These are phyloP conservation scores for Mayetiola destructor DNA, from an alignment of 2,888 invertebrate genomes.

Conservation along the genomic window DNA sequence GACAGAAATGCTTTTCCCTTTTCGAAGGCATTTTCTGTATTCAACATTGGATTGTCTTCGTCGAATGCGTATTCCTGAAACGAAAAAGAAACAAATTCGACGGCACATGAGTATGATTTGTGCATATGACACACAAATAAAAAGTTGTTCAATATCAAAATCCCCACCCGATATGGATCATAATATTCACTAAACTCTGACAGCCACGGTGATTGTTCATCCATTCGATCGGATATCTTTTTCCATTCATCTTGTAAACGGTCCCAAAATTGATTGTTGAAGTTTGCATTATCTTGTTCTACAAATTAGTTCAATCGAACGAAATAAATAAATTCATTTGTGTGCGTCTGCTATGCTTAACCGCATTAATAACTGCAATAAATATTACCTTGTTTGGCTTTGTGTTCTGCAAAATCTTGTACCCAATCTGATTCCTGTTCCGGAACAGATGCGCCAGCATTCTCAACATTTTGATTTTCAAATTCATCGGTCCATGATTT, in stretches of 20 bases:
- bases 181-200: conserved; percentile 48
- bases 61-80: conserved; percentile 60
- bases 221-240: conserved; percentile 44
- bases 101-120: not conserved
- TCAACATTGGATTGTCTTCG: conserved; percentile 73
- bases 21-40: conserved; percentile 62
- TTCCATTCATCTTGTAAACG: conserved; percentile 63
- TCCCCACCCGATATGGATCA: conserved; percentile 44
- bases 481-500: conserved; percentile 26
- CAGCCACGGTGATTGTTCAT: conserved; percentile 51
- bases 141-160: not conserved
- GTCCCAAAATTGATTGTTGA: conserved; percentile 47
- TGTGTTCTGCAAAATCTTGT: conserved; percentile 41
- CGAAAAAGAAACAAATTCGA: conserved; percentile 27
- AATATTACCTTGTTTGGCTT: conserved; percentile 33
- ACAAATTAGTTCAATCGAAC: no score
- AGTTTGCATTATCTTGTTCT: conserved; percentile 38
- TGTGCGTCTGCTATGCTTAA: no score
- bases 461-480: conserved; percentile 13
- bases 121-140: no score
- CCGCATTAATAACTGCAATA: not conserved
- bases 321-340: no score
- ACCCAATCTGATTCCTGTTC: conserved; percentile 26
- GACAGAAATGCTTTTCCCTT: conserved; percentile 71
- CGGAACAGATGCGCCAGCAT: conserved; percentile 18